phyloP scores from a whole-genome alignment of 2,888 invertebrate genomes.

The Euphydryas editha region DNA sequence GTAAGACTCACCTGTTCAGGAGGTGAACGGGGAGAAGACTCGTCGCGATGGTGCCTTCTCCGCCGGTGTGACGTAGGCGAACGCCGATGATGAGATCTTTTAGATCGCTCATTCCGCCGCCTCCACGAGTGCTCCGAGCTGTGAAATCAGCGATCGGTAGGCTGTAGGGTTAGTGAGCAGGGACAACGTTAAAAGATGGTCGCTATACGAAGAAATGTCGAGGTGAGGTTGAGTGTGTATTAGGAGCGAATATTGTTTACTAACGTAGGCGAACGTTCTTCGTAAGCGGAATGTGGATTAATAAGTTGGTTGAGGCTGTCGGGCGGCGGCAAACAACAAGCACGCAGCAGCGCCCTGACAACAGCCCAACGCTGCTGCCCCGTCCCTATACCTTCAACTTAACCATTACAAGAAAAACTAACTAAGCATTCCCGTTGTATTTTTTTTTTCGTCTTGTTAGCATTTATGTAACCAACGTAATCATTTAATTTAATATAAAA shows the following conservation, averaged over 20 bases:
- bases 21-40: conserved; percentile 75
- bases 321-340: conserved; percentile 73
- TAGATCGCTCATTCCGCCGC: conserved; percentile 92
- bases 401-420: conserved; percentile 19
- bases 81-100: conserved; percentile 92
- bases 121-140: conserved; percentile 91
- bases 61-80: conserved; percentile 91
- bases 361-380: conserved; percentile 64
- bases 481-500: neutral
- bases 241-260: conserved; percentile 56
- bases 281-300: conserved; percentile 62
- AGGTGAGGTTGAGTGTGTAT: conserved; percentile 67
- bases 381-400: conserved; percentile 57
- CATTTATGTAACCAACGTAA: neutral
- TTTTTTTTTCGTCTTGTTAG: neutral
- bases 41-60: conserved; percentile 84
- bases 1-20: conserved; percentile 78
- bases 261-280: conserved; percentile 72
- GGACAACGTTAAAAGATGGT: conserved; percentile 44
- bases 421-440: neutral
- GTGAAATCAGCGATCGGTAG: conserved; percentile 85
- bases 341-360: conserved; percentile 65
- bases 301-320: conserved; percentile 67
- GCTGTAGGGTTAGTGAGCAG: conserved; percentile 79
- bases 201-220: conserved; percentile 51